A percentile compares a stretch with the other conserved stretches of the same genome.
These are phyloP conservation scores for Trididemnum miniatum DNA, from an alignment of 23 tunicate genomes.

Conservation along the genomic window DNA sequence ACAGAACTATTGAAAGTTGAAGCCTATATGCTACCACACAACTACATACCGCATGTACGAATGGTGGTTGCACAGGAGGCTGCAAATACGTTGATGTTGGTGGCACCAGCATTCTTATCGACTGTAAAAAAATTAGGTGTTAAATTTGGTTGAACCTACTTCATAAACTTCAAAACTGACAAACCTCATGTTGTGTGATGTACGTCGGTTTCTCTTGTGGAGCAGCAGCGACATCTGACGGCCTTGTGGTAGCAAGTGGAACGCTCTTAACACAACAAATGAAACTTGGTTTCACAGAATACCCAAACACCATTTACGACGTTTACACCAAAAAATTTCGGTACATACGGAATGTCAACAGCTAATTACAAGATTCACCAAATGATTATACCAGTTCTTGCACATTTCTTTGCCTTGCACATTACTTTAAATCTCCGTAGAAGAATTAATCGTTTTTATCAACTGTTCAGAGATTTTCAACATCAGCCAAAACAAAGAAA, in stretches of 20 bases:
- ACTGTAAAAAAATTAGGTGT: slow-evolving; percentile 6
- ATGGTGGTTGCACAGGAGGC: slow-evolving; percentile 32
- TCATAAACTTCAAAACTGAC: not conserved
- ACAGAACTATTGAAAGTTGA: not conserved
- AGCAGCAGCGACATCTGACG: slow-evolving; percentile 36
- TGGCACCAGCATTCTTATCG: slow-evolving; percentile 45
- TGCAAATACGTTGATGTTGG: slow-evolving; percentile 37
- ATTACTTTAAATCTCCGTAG: no score
- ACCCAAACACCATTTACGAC: no score
- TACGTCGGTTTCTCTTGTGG: slow-evolving; percentile 42
- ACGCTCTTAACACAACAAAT: slow-evolving; percentile 34
- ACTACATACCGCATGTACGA: slow-evolving; percentile 22
- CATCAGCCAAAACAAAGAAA: no score
- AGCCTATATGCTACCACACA: not conserved
- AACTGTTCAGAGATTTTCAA: no score
- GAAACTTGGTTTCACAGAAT: no score
- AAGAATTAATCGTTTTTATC: no score
- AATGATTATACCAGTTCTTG: no score
- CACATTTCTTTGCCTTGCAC: no score
- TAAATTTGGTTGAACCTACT: not conserved
- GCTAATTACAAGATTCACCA: no score
- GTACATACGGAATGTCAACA: no score
- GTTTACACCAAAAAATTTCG: no score
- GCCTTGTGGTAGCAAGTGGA: slow-evolving; percentile 34
- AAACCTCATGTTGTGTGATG: slow-evolving; percentile 41